Percentiles rank a stretch among this genome's conserved stretches.
These are phyloP conservation scores for Haliaeetus leucogaster DNA, from an alignment of 2,113 vertebrate species.

Conservation along the genomic window DNA sequence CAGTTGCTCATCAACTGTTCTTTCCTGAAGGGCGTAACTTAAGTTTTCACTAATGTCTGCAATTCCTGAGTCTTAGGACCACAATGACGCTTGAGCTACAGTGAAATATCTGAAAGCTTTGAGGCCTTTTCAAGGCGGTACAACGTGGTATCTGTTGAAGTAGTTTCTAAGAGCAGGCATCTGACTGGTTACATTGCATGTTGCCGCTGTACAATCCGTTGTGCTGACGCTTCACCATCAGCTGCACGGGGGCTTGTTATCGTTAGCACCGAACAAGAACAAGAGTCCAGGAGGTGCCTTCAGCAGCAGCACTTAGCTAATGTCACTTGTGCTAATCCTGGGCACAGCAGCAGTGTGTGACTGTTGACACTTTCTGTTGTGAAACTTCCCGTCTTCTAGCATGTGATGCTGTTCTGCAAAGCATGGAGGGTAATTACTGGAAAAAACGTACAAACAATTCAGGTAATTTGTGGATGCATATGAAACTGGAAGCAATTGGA, in stretches of 20 bases:
- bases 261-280: neutral
- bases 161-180: neutral
- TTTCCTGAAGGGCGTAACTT: neutral
- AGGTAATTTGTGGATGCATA: neutral
- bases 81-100: neutral
- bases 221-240: accelerated
- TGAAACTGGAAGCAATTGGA: neutral
- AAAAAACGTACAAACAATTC: neutral
- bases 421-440: neutral
- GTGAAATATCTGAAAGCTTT: neutral
- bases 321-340: accelerated
- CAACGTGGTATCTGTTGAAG: accelerated
- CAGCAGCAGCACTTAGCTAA: neutral
- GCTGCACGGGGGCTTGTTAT: neutral
- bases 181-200: neutral
- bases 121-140: neutral
- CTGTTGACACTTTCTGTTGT: neutral
- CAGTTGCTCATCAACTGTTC: neutral
- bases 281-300: neutral
- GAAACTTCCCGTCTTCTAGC: neutral
- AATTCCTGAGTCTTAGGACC: neutral
- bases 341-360: neutral
- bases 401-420: neutral
- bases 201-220: accelerated
- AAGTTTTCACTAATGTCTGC: neutral